Percentiles rank a stretch among this genome's conserved stretches.
phyloP scores from a whole-genome alignment of 1,140 invertebrate species.

The Polypedilum pembai region DNA sequence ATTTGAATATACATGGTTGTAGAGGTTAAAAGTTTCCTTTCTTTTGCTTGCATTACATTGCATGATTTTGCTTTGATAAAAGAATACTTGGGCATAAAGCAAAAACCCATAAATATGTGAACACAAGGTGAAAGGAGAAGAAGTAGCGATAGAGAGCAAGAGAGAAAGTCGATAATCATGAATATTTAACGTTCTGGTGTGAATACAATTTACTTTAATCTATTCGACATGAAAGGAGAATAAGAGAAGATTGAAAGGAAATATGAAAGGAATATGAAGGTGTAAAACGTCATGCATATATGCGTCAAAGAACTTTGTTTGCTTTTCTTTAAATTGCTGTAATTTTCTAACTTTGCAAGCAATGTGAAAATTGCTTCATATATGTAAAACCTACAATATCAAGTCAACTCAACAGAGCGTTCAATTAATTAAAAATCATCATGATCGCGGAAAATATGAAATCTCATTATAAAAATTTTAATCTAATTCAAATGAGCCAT shows the following conservation, averaged over 20 bases:
- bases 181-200: conserved; percentile 18
- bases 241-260: background rate
- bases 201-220: conserved; percentile 19
- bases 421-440: conserved; percentile 3
- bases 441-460: background rate
- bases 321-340: conserved; percentile 12
- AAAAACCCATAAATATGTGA: background rate
- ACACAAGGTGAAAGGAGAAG: background rate
- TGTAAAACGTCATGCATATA: background rate
- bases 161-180: conserved; percentile 8
- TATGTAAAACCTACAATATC: background rate
- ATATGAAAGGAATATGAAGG: no score
- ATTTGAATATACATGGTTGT: background rate
- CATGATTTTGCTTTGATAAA: conserved; percentile 9
- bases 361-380: no score
- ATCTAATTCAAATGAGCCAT: no score
- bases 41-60: conserved; percentile 15
- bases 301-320: conserved; percentile 6
- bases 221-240: background rate
- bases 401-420: background rate
- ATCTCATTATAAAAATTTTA: background rate
- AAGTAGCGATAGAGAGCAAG: background rate
- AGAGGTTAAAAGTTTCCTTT: conserved; percentile 4
- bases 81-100: background rate
- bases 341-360: background rate